phyloP scores from a whole-genome alignment of 2,888 invertebrate species.

The Hydroisotoma schaefferi region DNA sequence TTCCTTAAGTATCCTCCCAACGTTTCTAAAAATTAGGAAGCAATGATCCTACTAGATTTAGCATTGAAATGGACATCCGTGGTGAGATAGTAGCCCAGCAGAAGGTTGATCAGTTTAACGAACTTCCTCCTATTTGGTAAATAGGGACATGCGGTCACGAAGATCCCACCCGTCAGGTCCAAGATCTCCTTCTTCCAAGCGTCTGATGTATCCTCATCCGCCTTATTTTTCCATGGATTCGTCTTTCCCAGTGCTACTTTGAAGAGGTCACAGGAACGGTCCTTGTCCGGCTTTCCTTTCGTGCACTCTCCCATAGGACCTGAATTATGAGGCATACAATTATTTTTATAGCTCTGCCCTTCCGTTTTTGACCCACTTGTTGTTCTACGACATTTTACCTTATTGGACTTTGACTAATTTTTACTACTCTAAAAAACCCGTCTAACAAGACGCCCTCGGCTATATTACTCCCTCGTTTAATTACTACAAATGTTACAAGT shows the following conservation, averaged over 20 bases:
- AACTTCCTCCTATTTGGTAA: constrained; percentile 20
- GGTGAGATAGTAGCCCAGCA: constrained; percentile 25
- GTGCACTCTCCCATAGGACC: constrained; percentile 20
- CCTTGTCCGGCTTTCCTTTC: constrained; percentile 32
- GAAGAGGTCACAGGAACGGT: constrained; percentile 20
- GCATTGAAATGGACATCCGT: constrained; percentile 18
- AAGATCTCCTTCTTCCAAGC: constrained; percentile 32
- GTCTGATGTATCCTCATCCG: neutral
- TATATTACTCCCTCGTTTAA: no score
- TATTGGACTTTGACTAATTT: no score
- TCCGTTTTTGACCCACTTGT: no score
- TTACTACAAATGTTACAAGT: no score
- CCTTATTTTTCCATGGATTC: constrained; percentile 16
- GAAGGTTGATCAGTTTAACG: constrained; percentile 6
- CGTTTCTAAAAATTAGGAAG: no score
- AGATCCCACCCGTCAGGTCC: constrained; percentile 26
- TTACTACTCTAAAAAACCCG: no score
- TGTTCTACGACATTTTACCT: no score
- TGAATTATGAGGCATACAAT: no score
- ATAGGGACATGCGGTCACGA: constrained; percentile 28
- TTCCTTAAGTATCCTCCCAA: no score
- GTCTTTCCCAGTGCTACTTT: constrained; percentile 5
- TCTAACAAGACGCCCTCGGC: no score
- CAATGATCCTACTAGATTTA: neutral
- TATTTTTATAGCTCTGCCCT: no score